A percentile compares a stretch with the other conserved stretches of the same genome.
Evolutionary conservation across 37 sponge, comb jelly and placozoan species (phyloP).

Genomic region (Beroe ovata): DNA sequence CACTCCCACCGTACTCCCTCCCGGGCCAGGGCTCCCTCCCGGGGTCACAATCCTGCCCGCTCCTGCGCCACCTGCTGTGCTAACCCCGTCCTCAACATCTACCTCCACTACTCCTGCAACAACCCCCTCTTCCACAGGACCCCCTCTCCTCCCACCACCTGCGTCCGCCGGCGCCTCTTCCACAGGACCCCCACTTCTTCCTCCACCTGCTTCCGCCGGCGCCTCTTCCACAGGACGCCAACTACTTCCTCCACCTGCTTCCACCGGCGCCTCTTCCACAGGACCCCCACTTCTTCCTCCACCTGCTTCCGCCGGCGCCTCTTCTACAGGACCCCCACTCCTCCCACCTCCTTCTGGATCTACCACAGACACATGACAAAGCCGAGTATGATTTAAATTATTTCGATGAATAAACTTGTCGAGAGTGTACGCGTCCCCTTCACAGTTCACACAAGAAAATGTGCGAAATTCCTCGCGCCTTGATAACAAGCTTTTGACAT

Average conservation of each 20-base stretch:
- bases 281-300: conserved; percentile 54
- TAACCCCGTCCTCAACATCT: not conserved
- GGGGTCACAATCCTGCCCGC: not conserved
- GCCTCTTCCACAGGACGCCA: not conserved
- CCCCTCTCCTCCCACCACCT: not conserved
- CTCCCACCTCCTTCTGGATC: not conserved
- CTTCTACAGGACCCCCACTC: not conserved
- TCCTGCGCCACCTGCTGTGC: not conserved
- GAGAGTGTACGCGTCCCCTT: too few species aligned
- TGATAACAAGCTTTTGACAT: too few species aligned
- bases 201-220: not conserved
- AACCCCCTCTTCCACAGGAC: not conserved
- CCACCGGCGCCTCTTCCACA: not conserved
- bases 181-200: conserved; percentile 35
- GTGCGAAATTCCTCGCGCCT: too few species aligned
- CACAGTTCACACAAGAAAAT: too few species aligned
- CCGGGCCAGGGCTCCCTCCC: not conserved
- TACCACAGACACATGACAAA: too few species aligned
- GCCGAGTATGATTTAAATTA: too few species aligned
- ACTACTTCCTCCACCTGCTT: not conserved
- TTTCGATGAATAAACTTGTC: too few species aligned
- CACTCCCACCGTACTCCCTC: not conserved
- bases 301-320: not conserved
- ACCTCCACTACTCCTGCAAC: not conserved
- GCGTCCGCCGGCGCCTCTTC: not conserved